Evolutionary conservation across 2,797 vertebrate genomes (phyloP).

Genomic region (Natrix natrix): DNA sequence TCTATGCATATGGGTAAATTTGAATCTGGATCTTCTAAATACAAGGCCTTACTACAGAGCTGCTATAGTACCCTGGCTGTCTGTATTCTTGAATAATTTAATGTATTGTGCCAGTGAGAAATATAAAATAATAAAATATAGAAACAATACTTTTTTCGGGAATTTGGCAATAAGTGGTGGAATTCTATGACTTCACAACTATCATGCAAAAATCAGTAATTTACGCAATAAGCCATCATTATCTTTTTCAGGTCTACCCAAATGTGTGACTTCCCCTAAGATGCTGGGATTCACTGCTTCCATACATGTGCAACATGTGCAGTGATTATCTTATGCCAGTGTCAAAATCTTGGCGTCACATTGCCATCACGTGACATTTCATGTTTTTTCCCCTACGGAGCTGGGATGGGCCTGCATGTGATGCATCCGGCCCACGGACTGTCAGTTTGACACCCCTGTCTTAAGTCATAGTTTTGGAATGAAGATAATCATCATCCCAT

Average conservation of each 20-base stretch:
- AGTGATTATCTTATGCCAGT: not conserved
- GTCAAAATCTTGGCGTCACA: too few species aligned
- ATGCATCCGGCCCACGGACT: accelerated
- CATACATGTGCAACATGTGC: not conserved
- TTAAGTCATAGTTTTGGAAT: accelerated
- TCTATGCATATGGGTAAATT: not conserved
- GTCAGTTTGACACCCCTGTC: not conserved
- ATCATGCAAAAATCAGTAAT: not conserved
- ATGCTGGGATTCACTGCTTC: conserved; percentile 7
- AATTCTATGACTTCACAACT: not conserved
- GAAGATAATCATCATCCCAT: not conserved
- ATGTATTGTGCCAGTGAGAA: not conserved
- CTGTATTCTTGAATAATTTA: not conserved
- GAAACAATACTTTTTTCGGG: not conserved
- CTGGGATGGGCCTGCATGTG: too few species aligned
- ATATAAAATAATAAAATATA: not conserved
- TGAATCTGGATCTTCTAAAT: not conserved
- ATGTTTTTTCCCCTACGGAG: too few species aligned
- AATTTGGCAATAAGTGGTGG: not conserved
- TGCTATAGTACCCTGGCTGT: not conserved
- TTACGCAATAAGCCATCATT: not conserved
- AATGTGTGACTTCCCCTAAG: not conserved
- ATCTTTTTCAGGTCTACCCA: not conserved
- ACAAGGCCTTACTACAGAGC: not conserved
- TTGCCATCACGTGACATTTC: too few species aligned